Evolutionary conservation across 2,113 vertebrate genomes (phyloP).

Genomic region (Phaethornis superciliosus): DNA sequence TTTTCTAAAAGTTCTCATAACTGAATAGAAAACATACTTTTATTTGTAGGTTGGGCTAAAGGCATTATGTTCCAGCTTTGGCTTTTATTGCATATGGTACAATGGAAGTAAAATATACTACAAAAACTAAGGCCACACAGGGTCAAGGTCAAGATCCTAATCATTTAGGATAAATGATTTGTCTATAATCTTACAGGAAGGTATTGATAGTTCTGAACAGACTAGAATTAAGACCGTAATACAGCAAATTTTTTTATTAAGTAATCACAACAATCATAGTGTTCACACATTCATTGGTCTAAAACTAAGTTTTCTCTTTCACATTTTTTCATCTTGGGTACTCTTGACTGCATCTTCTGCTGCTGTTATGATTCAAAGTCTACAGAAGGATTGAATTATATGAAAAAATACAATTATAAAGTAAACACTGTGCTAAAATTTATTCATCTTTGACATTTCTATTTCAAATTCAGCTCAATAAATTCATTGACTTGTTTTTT

Average conservation of each 20-base stretch:
- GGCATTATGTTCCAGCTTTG: not conserved
- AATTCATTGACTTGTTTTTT: conserved; percentile 32
- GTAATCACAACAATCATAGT: not conserved
- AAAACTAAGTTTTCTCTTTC: not conserved
- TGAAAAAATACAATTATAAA: conserved; percentile 45
- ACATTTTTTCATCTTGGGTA: not conserved
- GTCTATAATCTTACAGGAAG: not conserved
- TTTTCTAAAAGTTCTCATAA: not conserved
- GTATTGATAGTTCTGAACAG: not conserved
- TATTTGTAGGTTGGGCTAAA: not conserved
- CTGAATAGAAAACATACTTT: not conserved
- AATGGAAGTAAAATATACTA: not conserved
- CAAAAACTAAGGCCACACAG: not conserved
- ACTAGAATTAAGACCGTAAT: not conserved
- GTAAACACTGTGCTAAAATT: conserved; percentile 29
- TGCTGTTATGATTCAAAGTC: conserved; percentile 9
- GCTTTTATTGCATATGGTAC: not conserved
- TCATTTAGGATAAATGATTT: not conserved
- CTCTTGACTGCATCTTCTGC: conserved; percentile 21
- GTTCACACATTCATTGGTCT: not conserved
- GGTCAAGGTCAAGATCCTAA: not conserved
- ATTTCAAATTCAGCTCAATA: conserved; percentile 34
- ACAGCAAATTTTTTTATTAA: not conserved
- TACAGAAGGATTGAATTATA: conserved; percentile 4
- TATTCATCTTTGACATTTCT: conserved; percentile 54